A percentile compares a stretch with the other conserved stretches of the same genome.
These are phyloP conservation scores for Hippopotamyrus pictus DNA, from an alignment of 2,797 vertebrate species.

Conservation along the genomic window DNA sequence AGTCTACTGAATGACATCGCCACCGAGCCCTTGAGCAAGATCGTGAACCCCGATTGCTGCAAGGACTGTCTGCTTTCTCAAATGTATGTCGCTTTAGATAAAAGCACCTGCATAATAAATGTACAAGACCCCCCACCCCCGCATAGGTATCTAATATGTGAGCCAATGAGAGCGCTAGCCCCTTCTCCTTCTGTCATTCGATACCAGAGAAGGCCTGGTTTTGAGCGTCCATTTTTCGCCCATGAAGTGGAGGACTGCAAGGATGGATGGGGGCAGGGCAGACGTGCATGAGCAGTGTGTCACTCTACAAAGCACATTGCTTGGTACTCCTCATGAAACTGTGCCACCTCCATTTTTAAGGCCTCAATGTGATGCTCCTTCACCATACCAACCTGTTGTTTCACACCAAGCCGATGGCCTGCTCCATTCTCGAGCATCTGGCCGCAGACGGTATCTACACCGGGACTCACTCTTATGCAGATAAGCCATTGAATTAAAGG, in stretches of 20 bases:
- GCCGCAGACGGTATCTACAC: constrained; percentile 31
- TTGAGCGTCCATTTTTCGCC: constrained; percentile 31
- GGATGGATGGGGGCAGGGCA: background rate
- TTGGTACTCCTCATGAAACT: background rate
- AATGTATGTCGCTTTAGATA: background rate
- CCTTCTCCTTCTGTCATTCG: constrained; percentile 38
- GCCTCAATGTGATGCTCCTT: background rate
- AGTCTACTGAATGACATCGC: background rate
- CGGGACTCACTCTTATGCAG: constrained; percentile 30
- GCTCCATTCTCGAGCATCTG: constrained; percentile 9
- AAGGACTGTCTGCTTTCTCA: background rate
- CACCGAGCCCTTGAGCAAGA: background rate
- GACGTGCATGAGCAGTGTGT: background rate
- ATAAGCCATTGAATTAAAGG: constrained; percentile 32
- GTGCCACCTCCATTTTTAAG: background rate
- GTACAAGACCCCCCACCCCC: background rate
- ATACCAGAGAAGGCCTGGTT: constrained; percentile 38
- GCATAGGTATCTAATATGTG: background rate
- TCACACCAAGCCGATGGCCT: background rate
- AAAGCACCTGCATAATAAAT: background rate
- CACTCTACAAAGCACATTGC: background rate
- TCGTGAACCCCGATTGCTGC: background rate
- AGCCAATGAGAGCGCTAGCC: constrained; percentile 28
- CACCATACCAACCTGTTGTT: background rate
- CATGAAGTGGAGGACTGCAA: constrained; percentile 30